Conservation (phyloP, 1,140 invertebrate genomes). For the Eurosta solidaginis region DNA sequence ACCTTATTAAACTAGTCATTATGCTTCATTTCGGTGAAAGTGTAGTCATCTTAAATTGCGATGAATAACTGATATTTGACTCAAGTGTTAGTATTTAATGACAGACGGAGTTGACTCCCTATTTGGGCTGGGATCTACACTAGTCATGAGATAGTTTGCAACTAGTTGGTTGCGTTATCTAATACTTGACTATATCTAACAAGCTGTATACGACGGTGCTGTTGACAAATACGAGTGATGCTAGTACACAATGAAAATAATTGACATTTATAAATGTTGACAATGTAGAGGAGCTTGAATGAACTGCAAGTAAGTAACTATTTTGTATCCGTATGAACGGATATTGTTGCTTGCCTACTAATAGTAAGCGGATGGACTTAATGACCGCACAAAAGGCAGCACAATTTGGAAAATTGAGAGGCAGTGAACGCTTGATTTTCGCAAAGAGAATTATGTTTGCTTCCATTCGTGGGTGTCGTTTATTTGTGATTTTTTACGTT, state of each 20-base stretch:
- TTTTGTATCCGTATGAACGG: neutral
- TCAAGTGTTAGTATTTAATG: too few relatives aligned
- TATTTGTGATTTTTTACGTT: neutral
- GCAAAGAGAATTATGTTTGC: neutral
- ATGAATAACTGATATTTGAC: too few relatives aligned
- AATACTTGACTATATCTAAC: neutral
- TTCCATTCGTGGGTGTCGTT: neutral
- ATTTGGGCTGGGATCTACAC: too few relatives aligned
- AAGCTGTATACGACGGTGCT: neutral
- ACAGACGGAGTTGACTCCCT: too few relatives aligned
- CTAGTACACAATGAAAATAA: neutral
- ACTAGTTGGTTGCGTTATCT: too few relatives aligned
- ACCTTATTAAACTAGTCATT: too few relatives aligned
- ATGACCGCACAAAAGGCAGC: neutral
- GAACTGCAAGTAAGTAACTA: neutral
- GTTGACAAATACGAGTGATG: neutral
- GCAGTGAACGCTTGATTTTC: neutral
- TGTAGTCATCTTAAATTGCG: too few relatives aligned
- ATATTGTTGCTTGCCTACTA: neutral
- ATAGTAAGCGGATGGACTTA: conserved; percentile 14
- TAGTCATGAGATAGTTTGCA: too few relatives aligned
- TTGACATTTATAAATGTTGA: conserved; percentile 26
- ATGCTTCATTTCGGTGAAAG: too few relatives aligned
- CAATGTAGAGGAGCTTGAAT: neutral
- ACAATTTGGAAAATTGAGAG: conserved; percentile 9